phyloP scores from a whole-genome alignment of 2,797 vertebrate genomes.

The Danio jaintianensis region DNA sequence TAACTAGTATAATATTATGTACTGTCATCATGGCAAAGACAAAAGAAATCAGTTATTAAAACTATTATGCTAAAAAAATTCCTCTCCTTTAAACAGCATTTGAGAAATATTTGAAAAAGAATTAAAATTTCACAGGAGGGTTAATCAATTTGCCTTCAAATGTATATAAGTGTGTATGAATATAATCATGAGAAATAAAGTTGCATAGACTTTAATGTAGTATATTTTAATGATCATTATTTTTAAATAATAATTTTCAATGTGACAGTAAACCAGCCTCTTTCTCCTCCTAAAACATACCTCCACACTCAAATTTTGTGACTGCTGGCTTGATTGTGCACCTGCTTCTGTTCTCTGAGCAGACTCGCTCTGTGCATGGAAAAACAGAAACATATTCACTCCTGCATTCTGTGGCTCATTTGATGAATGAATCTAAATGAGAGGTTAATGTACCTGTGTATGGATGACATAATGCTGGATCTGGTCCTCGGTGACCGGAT shows the following conservation, averaged over 20 bases:
- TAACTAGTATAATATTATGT: no score
- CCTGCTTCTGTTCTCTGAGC: conserved; percentile 55
- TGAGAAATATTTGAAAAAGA: no score
- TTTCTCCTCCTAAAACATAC: conserved; percentile 54
- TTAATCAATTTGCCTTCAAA: no score
- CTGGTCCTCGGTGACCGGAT: conserved; percentile 87
- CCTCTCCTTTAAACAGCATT: no score
- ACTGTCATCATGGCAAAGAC: no score
- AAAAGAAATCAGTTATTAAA: no score
- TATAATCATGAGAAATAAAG: not conserved
- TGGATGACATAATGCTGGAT: conserved; percentile 84
- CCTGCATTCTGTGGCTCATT: not conserved
- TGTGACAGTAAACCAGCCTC: conserved; percentile 18
- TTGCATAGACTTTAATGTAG: not conserved
- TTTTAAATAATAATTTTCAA: not conserved
- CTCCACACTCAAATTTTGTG: conserved; percentile 53
- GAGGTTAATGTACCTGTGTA: conserved; percentile 61
- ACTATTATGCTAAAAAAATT: no score
- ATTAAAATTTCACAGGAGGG: no score
- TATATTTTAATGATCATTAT: not conserved
- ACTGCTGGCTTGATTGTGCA: conserved; percentile 43
- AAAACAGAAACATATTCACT: conserved; percentile 4
- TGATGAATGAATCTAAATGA: not conserved
- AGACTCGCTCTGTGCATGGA: conserved; percentile 59
- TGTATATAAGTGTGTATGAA: not conserved